Base-by-base conservation (phyloP, 2,888 invertebrate species). In the Ornithoptera alexandrae region DNA sequence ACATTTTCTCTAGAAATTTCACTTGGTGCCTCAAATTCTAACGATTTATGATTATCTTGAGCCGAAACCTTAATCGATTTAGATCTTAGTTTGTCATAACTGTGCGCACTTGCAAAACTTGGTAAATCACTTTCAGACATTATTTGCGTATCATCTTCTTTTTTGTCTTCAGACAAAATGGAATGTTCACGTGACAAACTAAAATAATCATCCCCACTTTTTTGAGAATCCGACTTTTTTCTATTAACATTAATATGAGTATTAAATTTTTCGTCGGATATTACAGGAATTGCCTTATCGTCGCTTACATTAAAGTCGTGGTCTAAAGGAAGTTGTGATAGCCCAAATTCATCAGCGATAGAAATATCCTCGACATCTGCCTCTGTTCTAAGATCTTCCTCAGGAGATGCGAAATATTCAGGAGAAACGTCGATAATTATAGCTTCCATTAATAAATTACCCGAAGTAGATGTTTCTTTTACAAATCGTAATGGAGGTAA, bases 401-500 rank as follows among this genome's bases (percentile, higher is more conserved):
- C 96, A 4, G 95, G 95, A n/a, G 95, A 93, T 0, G 94, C 93
- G 79, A 97, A 97, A 78, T 96, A 97, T 75, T 97, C 97, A 0
- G 97, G 96, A 0, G 96, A 95, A 0, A 98, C 97, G 74, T 98
- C 98, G 67, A 98, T 97, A 18, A 98, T 96, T 39, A 97, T 96
- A 0, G 98, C 98, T 89, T 98, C 97, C 97, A 98, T 97, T 0
- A 97, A 84, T 1, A 98, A 90, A 82, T 97, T 97, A 7, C 97
- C 97, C 0, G 97, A 97, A 12, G 96, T 97, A 0, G 97, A 97
- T 0, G 97, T 96, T 92, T 98, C 97, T 85, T 97, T 97, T 0
- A 97, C 95, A 84, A 98, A 98, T 72, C 97, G 93, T 77, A 98
- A 88, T 3, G 97, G 97, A 36, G 98, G 98, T 22, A 98, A 86